Evolutionary conservation across 92 coral and sea anemone species (phyloP).

Genomic region (Pocillopora meandrina): DNA sequence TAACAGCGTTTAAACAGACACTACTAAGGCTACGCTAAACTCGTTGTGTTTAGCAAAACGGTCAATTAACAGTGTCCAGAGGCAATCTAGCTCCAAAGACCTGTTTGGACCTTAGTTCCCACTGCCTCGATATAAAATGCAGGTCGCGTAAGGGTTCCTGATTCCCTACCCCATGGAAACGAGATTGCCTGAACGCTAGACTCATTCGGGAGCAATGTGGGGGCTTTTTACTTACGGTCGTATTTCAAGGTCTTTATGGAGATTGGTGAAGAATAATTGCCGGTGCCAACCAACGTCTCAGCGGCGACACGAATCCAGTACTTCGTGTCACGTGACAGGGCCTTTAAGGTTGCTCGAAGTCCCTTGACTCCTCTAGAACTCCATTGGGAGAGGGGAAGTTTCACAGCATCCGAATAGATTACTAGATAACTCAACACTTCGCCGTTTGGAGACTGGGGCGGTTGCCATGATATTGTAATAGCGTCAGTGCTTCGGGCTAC

Average conservation of each 20-base stretch:
- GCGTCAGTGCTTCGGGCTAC: constrained; percentile 70
- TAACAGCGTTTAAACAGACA: too few species aligned
- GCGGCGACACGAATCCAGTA: constrained; percentile 95
- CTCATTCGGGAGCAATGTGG: not conserved
- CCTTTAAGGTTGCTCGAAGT: constrained; percentile 47
- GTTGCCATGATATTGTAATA: constrained; percentile 70
- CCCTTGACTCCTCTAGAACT: constrained; percentile 51
- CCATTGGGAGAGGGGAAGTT: constrained; percentile 67
- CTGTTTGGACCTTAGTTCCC: not conserved
- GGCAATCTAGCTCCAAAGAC: not conserved
- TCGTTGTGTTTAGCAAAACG: too few species aligned
- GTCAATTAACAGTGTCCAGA: too few species aligned
- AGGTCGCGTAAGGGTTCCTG: too few species aligned
- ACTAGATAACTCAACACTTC: constrained; percentile 68
- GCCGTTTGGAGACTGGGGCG: constrained; percentile 85
- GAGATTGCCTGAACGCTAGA: not conserved
- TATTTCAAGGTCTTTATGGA: constrained; percentile 69
- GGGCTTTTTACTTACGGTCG: constrained; percentile 79
- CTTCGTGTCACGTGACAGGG: constrained; percentile 62
- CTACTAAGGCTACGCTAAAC: too few species aligned
- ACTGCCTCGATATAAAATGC: not conserved
- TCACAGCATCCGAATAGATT: constrained; percentile 62
- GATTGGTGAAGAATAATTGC: constrained; percentile 65
- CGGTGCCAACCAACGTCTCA: constrained; percentile 73
- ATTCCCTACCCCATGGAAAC: not conserved